Percentiles rank a stretch among this genome's conserved stretches.
phyloP scores from a whole-genome alignment of 2,888 invertebrate genomes.

The Gymnoscelis rufifasciata region DNA sequence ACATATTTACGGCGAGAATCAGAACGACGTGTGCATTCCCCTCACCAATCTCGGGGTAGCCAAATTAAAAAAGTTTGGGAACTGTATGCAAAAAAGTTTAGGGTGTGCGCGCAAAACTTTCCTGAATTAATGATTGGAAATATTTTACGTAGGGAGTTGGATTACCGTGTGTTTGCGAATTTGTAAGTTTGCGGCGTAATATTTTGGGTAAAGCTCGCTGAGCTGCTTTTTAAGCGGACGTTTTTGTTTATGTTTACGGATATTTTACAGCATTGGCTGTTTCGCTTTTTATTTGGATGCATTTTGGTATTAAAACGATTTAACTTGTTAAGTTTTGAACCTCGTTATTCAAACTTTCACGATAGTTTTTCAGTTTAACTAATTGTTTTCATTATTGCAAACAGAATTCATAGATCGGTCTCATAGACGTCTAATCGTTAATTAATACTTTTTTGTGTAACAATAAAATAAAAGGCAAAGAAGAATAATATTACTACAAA shows the following conservation, averaged over 20 bases:
- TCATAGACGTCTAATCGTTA: too few relatives aligned
- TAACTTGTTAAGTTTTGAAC: too few relatives aligned
- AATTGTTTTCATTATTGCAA: too few relatives aligned
- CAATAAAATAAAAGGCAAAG: too few relatives aligned
- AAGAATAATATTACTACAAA: too few relatives aligned
- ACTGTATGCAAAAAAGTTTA: constrained; percentile 39
- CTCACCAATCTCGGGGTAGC: constrained; percentile 25
- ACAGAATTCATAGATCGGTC: too few relatives aligned
- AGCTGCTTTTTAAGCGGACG: not conserved
- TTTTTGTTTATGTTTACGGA: not conserved
- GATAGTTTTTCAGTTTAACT: too few relatives aligned
- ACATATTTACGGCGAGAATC: constrained; percentile 3
- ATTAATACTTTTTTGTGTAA: too few relatives aligned
- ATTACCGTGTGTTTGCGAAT: constrained; percentile 18
- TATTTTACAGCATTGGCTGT: too few relatives aligned
- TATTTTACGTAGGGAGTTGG: constrained; percentile 22
- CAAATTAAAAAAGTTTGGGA: constrained; percentile 70
- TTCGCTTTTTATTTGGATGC: too few relatives aligned
- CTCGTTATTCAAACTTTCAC: too few relatives aligned
- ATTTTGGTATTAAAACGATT: not conserved
- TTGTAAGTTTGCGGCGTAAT: constrained; percentile 1
- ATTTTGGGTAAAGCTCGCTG: constrained; percentile 1
- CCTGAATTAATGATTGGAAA: constrained; percentile 31
- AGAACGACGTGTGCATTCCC: constrained; percentile 7
- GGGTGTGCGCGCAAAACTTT: constrained; percentile 25